Evolutionary conservation across 2,797 vertebrate genomes (phyloP), one percentile per base, ranked within the genome.

Genomic region (Centropyge bicolor): DNA sequence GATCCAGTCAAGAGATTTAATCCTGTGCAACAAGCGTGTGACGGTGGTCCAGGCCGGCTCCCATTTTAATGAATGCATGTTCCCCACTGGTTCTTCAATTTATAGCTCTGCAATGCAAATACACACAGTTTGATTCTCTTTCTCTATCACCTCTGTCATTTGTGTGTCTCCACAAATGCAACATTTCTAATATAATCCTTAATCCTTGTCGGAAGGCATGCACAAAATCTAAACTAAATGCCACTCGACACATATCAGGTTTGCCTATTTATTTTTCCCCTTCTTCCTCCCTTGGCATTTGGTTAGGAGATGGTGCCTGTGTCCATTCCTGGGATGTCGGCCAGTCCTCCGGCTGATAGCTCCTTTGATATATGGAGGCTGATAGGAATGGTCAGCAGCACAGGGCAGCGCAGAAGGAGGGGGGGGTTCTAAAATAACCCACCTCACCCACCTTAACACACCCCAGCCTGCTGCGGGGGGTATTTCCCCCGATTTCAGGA

Each of bases 371-470:
- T 83, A 91, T 86, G 75, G 77, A 64, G 70, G 73, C 16, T 55
- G 51, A 78, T 64, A 81, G 76, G 74, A 83, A 67, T 1, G 24
- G 65, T 83, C 76, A 71, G 80, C 63, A 69, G 74, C 17, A 22
- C 38, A 74, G 56, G 70, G 80, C 63, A 69, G 74, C 17, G 24
- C 38, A 74, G 56, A 35, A 17, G 35, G 19, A 31, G 31, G n/a
- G 6, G 75, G 9, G 27, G n/a, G 55, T 75, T 91, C 83, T 80
- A 84, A 94, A 94, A 93, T 92, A 91, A 90, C 73, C 81, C 31
- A 10, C 62, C 71, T 27, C 38, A 0, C 43, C 45, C 45, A 56
- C 16, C 27, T 48, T 46, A 36, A 74, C 72, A 55, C 38, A 64
- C 79, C 14, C 59, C 6, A 1, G 51, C 55, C 35, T 22, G 51